Evolutionary conservation across 1,140 invertebrate genomes (phyloP), one percentile per base, ranked within the genome.

Genomic region (Drosophila gunungcola): DNA sequence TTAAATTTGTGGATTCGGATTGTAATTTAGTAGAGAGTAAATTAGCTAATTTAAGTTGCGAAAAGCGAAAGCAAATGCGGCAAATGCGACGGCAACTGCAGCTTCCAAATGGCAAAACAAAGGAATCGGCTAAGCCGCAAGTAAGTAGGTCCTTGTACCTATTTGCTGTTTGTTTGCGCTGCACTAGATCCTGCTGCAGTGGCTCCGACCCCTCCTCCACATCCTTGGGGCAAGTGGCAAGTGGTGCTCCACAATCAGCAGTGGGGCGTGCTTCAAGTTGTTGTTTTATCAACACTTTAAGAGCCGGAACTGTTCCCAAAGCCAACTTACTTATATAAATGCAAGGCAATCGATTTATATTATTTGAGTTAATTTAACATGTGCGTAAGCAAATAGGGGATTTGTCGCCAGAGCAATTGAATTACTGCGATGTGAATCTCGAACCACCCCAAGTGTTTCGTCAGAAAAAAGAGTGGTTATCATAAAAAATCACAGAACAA

Each of bases 131-230:
- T 55, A 82, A 79, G 79, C 84, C 76, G 56, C 80, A 77, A 63
- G 58, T 58, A 48, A 67, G 70, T 49, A 70, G 76, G 79, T 77
- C 63, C 80, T 88, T 80, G 76, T 89, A 76, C 73, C 64, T 80
- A 89, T 83, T 88, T 89, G 67, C 60, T 56, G 75, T 72, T 89
- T 89, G 73, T 88, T 88, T 88, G 73, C 73, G 57, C 68, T 78
- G 77, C 84, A 80, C 84, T 89, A 79, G 62, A 72, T 49, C 52
- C 56, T 56, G 65, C 49, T 29, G 64, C 56, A 63, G 27, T 43
- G 25, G 6, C 52, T 46, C 58, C 21, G 42, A 45, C 60, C 12
- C 41, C 41, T 38, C 32, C 25, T 12, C n/a, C 45, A 13, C 42
- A 48, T 41, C 48, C 34, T 25, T 41, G 11, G 27, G 65, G 39